phyloP scores from a whole-genome alignment of 2,113 vertebrate species.

The Odocoileus hemionus region DNA sequence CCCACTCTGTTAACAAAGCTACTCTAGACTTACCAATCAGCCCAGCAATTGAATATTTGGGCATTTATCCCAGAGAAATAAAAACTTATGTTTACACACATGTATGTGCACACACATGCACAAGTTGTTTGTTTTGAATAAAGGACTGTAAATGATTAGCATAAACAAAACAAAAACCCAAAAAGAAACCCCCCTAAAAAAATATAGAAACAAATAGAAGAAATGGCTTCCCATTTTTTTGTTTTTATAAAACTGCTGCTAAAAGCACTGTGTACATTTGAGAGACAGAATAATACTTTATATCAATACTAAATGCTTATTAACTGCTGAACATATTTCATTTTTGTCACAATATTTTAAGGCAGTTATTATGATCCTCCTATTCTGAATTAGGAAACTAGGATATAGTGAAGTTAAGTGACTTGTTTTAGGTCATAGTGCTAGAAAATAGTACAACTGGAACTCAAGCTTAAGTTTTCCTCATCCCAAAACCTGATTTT shows the following conservation, averaged over 20 bases:
- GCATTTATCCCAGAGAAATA: background rate
- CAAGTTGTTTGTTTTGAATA: background rate
- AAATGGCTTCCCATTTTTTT: background rate
- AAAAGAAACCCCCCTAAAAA: background rate
- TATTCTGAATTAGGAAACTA: background rate
- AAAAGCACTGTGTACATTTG: background rate
- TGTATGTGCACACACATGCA: background rate
- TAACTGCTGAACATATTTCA: background rate
- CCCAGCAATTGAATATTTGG: background rate
- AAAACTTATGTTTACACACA: background rate
- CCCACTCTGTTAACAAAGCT: background rate
- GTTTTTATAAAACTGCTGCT: background rate
- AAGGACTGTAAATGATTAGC: background rate
- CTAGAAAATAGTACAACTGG: background rate
- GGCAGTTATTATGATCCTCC: background rate
- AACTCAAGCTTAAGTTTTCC: background rate
- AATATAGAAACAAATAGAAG: background rate
- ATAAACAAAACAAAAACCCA: background rate
- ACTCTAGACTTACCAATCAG: background rate
- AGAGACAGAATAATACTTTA: background rate
- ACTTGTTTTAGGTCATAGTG: background rate
- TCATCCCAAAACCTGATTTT: background rate
- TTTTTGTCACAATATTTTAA: background rate
- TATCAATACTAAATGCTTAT: background rate
- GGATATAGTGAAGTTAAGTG: background rate